Base-by-base conservation (phyloP, 2,797 vertebrate genomes). In the Argyrosomus regius region DNA sequence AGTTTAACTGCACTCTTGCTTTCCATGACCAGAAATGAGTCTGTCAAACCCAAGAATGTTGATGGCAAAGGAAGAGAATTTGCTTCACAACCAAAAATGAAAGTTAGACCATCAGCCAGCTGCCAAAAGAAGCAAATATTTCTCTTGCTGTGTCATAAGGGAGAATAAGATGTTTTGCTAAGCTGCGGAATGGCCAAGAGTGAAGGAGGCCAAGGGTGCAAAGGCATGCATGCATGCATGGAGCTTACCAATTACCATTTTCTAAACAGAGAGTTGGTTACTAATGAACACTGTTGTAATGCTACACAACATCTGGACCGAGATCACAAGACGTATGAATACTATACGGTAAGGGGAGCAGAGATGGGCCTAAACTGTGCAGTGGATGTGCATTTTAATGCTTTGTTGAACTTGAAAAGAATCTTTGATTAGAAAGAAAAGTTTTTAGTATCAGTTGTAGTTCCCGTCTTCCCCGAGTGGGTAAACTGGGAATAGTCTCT, bases 61-160 rank as follows among this genome's bases (percentile, higher is more conserved):
- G 67, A 85, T 82, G 86, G 80, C 77, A 89, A 71, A 77, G 43
- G 71, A 85, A 57, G 80, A 83, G 76, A 88, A 90, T 89, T 85
- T 77, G 76, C 87, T 86, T 67, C 53, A 62, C 77, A 86, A 89
- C 83, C 83, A 88, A 86, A 90, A 88, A 81, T 88, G 57, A 81
- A 78, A 87, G 83, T 71, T 68, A 62, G 81, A 86, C 78, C 39
- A 54, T 83, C 66, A 65, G 53, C 31, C 49, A 49, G 86, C 78
- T 88, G 90, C 91, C 91, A 93, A 91, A 87, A 88, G 77, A 89
- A 92, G 89, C 88, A 91, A 83, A 93, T 89, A 82, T 85, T 89
- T 93, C 82, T 87, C 79, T 77, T 5, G 39, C 87, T 90, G 86
- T 91, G 91, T 92, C 91, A 92, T 88, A 22, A 83, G 82, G 58